Conservation (phyloP, 2,888 invertebrate species). For the Autographa gamma region DNA sequence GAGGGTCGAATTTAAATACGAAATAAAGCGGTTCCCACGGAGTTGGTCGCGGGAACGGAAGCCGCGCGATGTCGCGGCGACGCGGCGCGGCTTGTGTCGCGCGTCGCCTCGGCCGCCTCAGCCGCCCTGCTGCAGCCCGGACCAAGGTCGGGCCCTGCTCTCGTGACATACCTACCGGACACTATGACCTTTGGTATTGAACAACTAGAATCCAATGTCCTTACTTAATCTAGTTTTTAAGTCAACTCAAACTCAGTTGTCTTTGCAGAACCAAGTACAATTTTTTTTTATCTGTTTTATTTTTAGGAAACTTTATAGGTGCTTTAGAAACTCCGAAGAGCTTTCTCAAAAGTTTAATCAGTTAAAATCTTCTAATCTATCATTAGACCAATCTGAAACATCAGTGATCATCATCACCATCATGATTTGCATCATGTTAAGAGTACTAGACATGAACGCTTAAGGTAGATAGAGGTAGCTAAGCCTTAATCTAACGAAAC, state of each 20-base stretch:
- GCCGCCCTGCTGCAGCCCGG: conserved; percentile 38
- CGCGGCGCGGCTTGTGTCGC: conserved; percentile 65
- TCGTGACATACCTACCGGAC: not conserved
- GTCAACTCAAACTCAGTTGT: too few relatives aligned
- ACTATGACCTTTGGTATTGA: not conserved
- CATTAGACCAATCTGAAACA: too few relatives aligned
- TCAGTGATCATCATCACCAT: too few relatives aligned
- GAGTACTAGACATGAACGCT: not conserved
- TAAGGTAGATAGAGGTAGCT: too few relatives aligned
- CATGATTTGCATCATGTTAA: not conserved
- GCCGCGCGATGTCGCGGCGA: conserved; percentile 79
- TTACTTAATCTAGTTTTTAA: too few relatives aligned
- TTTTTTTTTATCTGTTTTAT: too few relatives aligned
- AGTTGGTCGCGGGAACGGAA: conserved; percentile 88
- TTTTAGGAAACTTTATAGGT: too few relatives aligned
- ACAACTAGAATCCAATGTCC: not conserved
- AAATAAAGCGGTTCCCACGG: conserved; percentile 88
- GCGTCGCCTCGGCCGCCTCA: conserved; percentile 65
- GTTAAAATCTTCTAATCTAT: too few relatives aligned
- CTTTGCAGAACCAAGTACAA: too few relatives aligned
- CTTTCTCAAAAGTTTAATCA: too few relatives aligned
- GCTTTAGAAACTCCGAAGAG: too few relatives aligned
- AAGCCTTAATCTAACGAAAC: not conserved
- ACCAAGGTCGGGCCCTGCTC: conserved; percentile 28
- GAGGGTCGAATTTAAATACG: conserved; percentile 89